phyloP scores from a whole-genome alignment of 2,797 vertebrate genomes.

The Leucoraja ocellata region DNA sequence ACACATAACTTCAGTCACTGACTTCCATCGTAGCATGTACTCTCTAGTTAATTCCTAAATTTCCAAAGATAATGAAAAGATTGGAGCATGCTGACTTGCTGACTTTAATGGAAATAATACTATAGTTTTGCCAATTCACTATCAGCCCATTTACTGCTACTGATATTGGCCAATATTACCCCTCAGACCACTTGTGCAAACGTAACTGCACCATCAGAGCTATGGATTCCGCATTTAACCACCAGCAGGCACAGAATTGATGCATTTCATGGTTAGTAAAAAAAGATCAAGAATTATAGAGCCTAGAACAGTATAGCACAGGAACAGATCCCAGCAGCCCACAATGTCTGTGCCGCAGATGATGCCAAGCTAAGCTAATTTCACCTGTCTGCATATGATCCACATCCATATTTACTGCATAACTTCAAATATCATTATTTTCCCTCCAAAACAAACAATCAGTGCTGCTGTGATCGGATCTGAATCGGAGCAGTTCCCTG shows the following conservation, averaged over 20 bases:
- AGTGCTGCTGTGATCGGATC: too few species aligned
- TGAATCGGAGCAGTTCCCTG: not conserved
- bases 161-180: not conserved
- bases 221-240: not conserved
- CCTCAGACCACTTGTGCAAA: too few species aligned
- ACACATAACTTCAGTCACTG: not conserved
- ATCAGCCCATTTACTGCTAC: not conserved
- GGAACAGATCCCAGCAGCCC: too few species aligned
- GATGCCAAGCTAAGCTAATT: too few species aligned
- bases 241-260: too few species aligned
- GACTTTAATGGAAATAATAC: not conserved
- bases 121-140: too few species aligned
- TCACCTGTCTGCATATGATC: too few species aligned
- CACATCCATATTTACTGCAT: too few species aligned
- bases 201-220: not conserved
- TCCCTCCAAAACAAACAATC: not conserved
- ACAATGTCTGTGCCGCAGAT: too few species aligned
- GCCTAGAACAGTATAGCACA: too few species aligned
- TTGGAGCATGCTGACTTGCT: not conserved
- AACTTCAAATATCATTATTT: not conserved
- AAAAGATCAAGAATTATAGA: not conserved
- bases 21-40: not conserved
- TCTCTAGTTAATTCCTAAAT: not conserved
- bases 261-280: not conserved
- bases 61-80: not conserved